Base-by-base conservation (phyloP, 2,888 invertebrate species). In the Embidobia sp. region DNA sequence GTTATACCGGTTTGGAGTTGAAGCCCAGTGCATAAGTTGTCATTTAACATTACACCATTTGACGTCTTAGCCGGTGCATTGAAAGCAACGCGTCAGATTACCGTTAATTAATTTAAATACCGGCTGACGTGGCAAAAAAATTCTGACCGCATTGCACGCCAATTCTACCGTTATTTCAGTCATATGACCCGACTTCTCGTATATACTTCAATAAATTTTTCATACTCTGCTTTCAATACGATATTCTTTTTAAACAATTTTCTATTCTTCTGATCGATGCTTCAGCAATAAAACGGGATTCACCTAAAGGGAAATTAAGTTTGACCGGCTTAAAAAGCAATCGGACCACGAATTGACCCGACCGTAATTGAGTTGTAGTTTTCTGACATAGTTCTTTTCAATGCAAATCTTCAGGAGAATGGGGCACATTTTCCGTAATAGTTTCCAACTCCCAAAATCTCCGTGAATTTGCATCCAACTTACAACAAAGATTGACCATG, bases 1-100 rank as follows among this genome's bases (percentile, higher is more conserved):
- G 63, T 8, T n/a, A 63, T 63, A 6, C 49, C 63, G 1, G 13
- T 26, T 18, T 63, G 63, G 4, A 49, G 11, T 49, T 49, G 49
- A 7, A 29, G 40, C 0, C 63, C 51, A 0, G 16, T 15, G n/a
- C 11, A 29, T 5, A 51, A 29, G 2, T 13, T 19, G 3, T 64
- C 64, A 13, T 64, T 51, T 6, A 51, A 16, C 1, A 51, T 13
- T 0, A 51, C 4, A 0, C 61, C 61, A 8, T 10, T 26, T 4
- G 19, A 16, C 2, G 63, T 63, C 46, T 37, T 37, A 0, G 37
- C 16, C 1, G 42, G 11, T 0, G 64, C 64, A 10, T 64, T 64
- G 16, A 64, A 64, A 8, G 53, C 64, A 1, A 64, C 51, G 1
- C 64, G 29, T 64, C 1, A 0, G 2, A 7, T 29, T 22, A 3